Conservation (phyloP, 2,888 invertebrate species). For the Lasius platythorax region DNA sequence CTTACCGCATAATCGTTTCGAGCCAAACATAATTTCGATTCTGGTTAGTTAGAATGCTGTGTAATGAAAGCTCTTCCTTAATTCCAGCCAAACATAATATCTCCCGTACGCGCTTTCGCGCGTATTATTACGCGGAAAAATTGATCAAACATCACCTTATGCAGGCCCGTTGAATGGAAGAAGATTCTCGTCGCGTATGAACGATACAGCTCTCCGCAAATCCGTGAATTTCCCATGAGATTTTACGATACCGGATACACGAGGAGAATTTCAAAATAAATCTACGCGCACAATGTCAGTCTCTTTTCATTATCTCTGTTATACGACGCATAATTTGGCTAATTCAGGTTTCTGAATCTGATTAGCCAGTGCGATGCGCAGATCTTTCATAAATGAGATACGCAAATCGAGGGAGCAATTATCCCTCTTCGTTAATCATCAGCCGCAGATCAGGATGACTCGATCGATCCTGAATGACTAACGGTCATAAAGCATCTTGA, state of each 20-base stretch:
- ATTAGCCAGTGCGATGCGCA: slow-evolving; percentile 47
- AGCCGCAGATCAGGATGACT: slow-evolving; percentile 12
- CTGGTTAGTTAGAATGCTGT: no score
- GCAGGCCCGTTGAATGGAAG: neutral
- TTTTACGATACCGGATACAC: neutral
- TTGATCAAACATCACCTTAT: neutral
- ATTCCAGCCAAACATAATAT: slow-evolving; percentile 13
- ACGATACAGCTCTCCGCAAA: neutral
- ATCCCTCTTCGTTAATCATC: slow-evolving; percentile 70
- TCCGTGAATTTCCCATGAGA: slow-evolving; percentile 30
- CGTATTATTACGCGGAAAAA: slow-evolving; percentile 21
- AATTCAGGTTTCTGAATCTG: neutral
- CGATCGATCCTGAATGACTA: slow-evolving; percentile 54
- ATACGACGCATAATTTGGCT: neutral
- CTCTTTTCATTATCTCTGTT: neutral
- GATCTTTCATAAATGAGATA: slow-evolving; percentile 67
- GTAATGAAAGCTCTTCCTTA: neutral
- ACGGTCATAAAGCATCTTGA: slow-evolving; percentile 45
- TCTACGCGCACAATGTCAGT: neutral
- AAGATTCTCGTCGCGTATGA: neutral
- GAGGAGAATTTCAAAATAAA: neutral
- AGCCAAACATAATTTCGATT: slow-evolving; percentile 7
- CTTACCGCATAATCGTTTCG: neutral
- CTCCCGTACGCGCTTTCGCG: neutral
- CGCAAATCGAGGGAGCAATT: slow-evolving; percentile 51